Base-by-base conservation (phyloP, 2,797 vertebrate genomes). In the Dendrocincla fuliginosa region DNA sequence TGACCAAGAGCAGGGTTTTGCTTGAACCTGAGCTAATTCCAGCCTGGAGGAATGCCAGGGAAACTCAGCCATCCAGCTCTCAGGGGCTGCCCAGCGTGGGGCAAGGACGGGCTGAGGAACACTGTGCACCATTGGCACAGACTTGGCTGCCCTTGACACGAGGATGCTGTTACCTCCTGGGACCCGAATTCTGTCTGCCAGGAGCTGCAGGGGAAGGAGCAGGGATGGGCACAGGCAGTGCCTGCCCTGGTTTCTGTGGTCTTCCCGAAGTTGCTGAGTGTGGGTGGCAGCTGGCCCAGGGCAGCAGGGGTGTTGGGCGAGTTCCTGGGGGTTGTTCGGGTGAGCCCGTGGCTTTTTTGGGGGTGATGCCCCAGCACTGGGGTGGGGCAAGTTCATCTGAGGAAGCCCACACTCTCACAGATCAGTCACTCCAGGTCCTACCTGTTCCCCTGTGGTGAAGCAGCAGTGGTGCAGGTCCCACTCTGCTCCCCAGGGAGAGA, bases 41-140 rank as follows among this genome's bases (percentile, higher is more conserved):
- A 90, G 70, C 67, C 70, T 92, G 85, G 94, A 84, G 67, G 44
- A 68, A 42, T 16, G 92, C 87, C 95, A 94, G 94, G 77, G 87
- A 81, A 91, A 67, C 64, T 83, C 82, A 91, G 33, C 57, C 55
- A 23, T 69, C 20, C 84, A 78, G 79, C 53, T 75, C 90, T 49
- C 2, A 0, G 65, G 93, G 86, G 78, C 59, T 87, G 92, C 93
- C 95, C 90, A 71, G 84, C 65, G 12, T 2, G 15, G 84, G 44
- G 44, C 20, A 11, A 46, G 44, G 44, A 46, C 44, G 44, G 44
- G 44, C 44, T 6, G 19, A 92, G 79, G 82, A 85, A 15, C 7
- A 1, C 2, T 2, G 81, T 0, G 18, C 74, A 16, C 15, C 0
- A 2, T 7, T 65, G 76, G 85, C 3, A 11, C 92, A 25, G 80